These are phyloP conservation scores for Epicampocera succincta DNA, from an alignment of 2,888 invertebrate genomes.

Conservation along the genomic window DNA sequence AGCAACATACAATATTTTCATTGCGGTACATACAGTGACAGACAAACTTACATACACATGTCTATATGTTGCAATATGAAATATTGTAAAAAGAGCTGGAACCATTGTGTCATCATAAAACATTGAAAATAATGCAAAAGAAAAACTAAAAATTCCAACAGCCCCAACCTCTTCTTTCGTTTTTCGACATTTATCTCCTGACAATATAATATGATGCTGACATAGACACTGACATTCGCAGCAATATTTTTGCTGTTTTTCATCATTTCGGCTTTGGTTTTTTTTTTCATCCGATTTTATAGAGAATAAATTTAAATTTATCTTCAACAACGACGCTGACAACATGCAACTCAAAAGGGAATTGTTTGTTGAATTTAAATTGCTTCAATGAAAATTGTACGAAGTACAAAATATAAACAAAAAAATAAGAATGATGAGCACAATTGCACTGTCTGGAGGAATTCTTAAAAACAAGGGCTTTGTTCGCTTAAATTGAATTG, in stretches of 20 bases:
- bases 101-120: conserved; percentile 32
- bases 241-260: conserved; percentile 23
- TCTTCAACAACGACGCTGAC: conserved; percentile 53
- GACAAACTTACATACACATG: too few relatives aligned
- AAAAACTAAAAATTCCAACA: conserved; percentile 25
- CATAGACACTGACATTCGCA: conserved; percentile 65
- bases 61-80: conserved; percentile 4
- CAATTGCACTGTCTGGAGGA: conserved; percentile 30
- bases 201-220: conserved; percentile 47
- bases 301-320: conserved; percentile 52
- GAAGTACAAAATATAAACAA: neutral
- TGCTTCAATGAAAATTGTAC: conserved; percentile 14
- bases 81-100: conserved; percentile 47
- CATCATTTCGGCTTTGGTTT: conserved; percentile 16
- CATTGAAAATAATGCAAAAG: conserved; percentile 23
- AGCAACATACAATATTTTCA: conserved; percentile 7
- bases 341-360: conserved; percentile 56
- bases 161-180: conserved; percentile 19
- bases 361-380: conserved; percentile 52
- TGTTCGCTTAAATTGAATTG: too few relatives aligned
- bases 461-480: conserved; percentile 5
- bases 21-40: neutral
- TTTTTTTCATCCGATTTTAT: conserved; percentile 5
- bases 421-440: neutral
- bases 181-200: conserved; percentile 7